A percentile compares a stretch with the other conserved stretches of the same genome.
These are phyloP conservation scores for Phocoena sinus DNA, from an alignment of 2,113 vertebrate genomes.

Conservation along the genomic window DNA sequence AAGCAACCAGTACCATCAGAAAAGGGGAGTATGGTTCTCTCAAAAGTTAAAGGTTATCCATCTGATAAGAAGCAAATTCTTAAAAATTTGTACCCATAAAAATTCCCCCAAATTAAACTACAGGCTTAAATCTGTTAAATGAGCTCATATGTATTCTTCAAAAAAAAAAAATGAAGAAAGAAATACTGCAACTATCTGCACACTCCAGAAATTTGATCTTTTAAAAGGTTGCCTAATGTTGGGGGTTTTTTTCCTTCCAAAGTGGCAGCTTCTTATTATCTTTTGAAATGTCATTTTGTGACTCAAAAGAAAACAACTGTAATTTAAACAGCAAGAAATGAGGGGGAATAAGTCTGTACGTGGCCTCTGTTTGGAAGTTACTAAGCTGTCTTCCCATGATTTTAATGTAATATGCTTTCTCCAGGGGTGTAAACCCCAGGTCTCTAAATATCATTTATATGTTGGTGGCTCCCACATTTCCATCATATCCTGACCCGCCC, in stretches of 20 bases:
- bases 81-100: neutral
- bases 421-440: neutral
- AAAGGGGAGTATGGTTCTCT: neutral
- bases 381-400: neutral
- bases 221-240: slow-evolving; percentile 21
- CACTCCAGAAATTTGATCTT: slow-evolving; percentile 11
- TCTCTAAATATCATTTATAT: neutral
- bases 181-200: slow-evolving; percentile 10
- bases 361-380: slow-evolving; percentile 3
- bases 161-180: neutral
- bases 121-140: slow-evolving; percentile 34
- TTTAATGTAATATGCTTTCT: neutral
- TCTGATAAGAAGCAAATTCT: neutral
- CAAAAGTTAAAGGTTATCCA: neutral
- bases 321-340: slow-evolving; percentile 60
- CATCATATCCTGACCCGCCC: neutral
- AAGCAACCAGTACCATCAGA: neutral
- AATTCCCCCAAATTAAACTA: neutral
- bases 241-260: neutral
- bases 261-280: slow-evolving; percentile 53
- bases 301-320: slow-evolving; percentile 62
- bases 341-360: slow-evolving; percentile 8
- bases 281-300: slow-evolving; percentile 66
- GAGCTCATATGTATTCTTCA: neutral
- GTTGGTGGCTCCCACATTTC: neutral